Evolutionary conservation across 2,797 vertebrate genomes (phyloP).

Genomic region (Hoplostethus mediterraneus): DNA sequence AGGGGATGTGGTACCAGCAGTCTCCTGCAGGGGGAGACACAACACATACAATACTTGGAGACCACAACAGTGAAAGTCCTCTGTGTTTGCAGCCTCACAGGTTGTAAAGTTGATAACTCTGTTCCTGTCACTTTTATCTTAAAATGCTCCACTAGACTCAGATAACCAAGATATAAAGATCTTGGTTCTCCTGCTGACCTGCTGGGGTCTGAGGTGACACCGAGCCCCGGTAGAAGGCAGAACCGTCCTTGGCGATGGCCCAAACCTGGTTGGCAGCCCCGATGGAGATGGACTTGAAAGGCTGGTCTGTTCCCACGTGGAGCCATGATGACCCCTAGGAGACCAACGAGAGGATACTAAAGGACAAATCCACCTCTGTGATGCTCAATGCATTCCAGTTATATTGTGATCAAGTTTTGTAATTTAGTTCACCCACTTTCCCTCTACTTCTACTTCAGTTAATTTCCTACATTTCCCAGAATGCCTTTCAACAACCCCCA

Average conservation of each 20-base stretch:
- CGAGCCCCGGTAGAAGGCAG: slow-evolving; percentile 94
- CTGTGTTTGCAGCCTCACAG: neutral
- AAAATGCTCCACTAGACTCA: neutral
- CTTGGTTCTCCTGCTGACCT: slow-evolving; percentile 80
- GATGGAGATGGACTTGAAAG: slow-evolving; percentile 93
- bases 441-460: too few relatives aligned
- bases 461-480: too few relatives aligned
- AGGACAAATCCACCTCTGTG: neutral
- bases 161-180: neutral
- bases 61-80: neutral
- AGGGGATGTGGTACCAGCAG: slow-evolving; percentile 95
- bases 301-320: slow-evolving; percentile 96
- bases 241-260: slow-evolving; percentile 94
- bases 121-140: neutral
- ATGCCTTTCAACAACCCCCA: too few relatives aligned
- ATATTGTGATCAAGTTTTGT: neutral
- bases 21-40: slow-evolving; percentile 85
- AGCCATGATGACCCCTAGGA: slow-evolving; percentile 95
- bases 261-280: slow-evolving; percentile 94
- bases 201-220: slow-evolving; percentile 90
- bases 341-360: neutral
- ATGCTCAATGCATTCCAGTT: neutral
- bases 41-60: neutral
- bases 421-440: too few relatives aligned
- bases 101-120: neutral